Evolutionary conservation across 2,888 invertebrate species (phyloP).

Genomic region (Trissoscelio sp.): DNA sequence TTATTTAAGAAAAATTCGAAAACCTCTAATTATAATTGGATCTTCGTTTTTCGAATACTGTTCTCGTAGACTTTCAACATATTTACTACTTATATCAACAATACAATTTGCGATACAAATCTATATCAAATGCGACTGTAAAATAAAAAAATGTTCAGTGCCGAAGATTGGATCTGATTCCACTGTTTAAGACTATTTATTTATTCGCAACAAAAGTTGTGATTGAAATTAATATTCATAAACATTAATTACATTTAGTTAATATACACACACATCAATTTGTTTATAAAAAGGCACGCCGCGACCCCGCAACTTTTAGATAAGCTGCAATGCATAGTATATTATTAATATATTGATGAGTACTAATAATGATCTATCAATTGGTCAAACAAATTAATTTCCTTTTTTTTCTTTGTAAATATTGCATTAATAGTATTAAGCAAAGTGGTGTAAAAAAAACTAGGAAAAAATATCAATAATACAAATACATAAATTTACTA

Average conservation of each 20-base stretch:
- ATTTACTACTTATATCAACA: slow-evolving; percentile 70
- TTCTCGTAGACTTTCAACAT: slow-evolving; percentile 71
- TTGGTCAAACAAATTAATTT: no score
- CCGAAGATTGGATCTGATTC: slow-evolving; percentile 24
- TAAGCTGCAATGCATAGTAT: no score
- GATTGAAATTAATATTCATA: slow-evolving; percentile 2
- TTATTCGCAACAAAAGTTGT: slow-evolving; percentile 5
- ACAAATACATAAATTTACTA: no score
- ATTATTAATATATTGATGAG: no score
- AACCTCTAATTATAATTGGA: slow-evolving; percentile 65
- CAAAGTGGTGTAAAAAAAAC: no score
- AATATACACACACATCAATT: slow-evolving; percentile 7
- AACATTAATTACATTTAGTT: slow-evolving; percentile 11
- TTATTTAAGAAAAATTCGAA: slow-evolving; percentile 65
- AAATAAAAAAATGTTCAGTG: slow-evolving; percentile 65
- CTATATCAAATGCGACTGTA: slow-evolving; percentile 70
- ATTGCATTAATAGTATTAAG: no score
- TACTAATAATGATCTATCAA: no score
- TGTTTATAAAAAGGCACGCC: slow-evolving; percentile 3
- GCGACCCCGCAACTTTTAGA: slow-evolving; percentile 10
- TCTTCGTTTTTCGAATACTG: slow-evolving; percentile 71
- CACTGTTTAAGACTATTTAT: neutral
- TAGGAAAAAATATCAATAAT: no score
- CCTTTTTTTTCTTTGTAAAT: no score
- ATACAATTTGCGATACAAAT: slow-evolving; percentile 71